Conservation (phyloP, 2,888 invertebrate species). For the Caenorhabditis macrosperma region DNA sequence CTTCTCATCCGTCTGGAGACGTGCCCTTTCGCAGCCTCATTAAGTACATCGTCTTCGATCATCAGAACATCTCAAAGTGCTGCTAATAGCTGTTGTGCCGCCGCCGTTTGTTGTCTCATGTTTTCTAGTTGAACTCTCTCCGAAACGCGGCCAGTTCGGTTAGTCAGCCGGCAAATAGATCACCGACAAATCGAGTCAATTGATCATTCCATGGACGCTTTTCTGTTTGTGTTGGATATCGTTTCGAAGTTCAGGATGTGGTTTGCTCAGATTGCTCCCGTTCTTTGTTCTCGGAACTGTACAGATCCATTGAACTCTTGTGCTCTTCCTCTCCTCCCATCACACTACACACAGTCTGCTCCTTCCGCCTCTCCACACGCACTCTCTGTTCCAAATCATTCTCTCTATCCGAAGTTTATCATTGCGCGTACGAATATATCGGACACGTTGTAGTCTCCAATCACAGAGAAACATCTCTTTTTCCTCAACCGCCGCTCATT, state of each 20-base stretch:
- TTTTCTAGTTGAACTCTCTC: constrained; percentile 48
- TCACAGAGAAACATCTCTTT: too few relatives aligned
- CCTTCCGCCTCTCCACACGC: not conserved
- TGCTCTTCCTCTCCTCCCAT: not conserved
- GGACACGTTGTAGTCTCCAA: not conserved
- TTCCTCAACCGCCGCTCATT: not conserved
- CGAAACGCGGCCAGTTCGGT: constrained; percentile 8
- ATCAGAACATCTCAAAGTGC: not conserved
- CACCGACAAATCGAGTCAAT: constrained; percentile 16
- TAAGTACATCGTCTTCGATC: not conserved
- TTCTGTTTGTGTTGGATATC: not conserved
- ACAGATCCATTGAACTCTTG: not conserved
- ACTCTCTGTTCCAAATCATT: not conserved
- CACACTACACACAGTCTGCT: not conserved
- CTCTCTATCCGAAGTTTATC: not conserved
- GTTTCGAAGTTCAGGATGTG: not conserved
- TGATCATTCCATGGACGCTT: constrained; percentile 10
- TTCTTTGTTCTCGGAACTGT: not conserved
- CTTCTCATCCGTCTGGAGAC: constrained; percentile 5
- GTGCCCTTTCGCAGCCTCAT: not conserved
- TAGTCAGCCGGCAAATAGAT: constrained; percentile 37
- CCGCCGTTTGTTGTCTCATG: constrained; percentile 38
- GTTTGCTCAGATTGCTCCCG: not conserved
- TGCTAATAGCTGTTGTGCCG: not conserved
- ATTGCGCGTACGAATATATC: not conserved